Base-by-base conservation (phyloP, 2,797 vertebrate species). In the Arnoldichthys spilopterus region DNA sequence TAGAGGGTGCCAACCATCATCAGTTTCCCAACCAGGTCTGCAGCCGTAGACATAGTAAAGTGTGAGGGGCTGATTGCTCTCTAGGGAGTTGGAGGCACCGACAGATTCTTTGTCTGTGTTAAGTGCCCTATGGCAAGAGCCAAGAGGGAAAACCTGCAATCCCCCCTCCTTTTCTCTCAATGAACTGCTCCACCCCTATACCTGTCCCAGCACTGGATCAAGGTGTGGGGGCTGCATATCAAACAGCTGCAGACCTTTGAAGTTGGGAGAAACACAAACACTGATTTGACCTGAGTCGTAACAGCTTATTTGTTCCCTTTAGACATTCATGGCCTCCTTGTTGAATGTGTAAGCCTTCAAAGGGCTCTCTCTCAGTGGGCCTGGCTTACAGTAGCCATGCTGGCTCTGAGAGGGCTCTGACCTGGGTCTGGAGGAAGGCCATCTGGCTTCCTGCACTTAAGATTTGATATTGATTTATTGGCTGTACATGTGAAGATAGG, bases 401-500 rank as follows among this genome's bases (percentile, higher is more conserved):
- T 88, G 89, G 85, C 87, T 88, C 89, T 91, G 83, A 89, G 89
- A 86, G 78, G 37, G 9, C 79, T 82, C 88, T 85, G 85, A 86
- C 86, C 90, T 83, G 77, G 86, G 86, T 85, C 85, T 90, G 88
- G 77, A 84, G 86, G 85, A 86, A 89, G 90, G 86, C 92, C 94
- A 93, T 93, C 94, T 94, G 93, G 93, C 90, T 91, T 94, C 92
- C 91, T 94, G 85, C 90, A 90, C 89, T 89, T 90, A 90, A 91
- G 90, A 92, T 94, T 92, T 92, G 89, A 92, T 94, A 95, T 95
- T 94, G 94, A 95, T 94, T 94, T 94, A 94, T 93, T 94, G 93
- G 92, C 86, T 90, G 90, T 91, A 93, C 91, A 91, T 84, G 80
- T 86, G 78, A 88, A 93, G 92, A 94, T 94, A 92, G 91, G 89